Conservation (phyloP, 2,888 invertebrate genomes). For the Aphelenchoides bicaudatus region DNA sequence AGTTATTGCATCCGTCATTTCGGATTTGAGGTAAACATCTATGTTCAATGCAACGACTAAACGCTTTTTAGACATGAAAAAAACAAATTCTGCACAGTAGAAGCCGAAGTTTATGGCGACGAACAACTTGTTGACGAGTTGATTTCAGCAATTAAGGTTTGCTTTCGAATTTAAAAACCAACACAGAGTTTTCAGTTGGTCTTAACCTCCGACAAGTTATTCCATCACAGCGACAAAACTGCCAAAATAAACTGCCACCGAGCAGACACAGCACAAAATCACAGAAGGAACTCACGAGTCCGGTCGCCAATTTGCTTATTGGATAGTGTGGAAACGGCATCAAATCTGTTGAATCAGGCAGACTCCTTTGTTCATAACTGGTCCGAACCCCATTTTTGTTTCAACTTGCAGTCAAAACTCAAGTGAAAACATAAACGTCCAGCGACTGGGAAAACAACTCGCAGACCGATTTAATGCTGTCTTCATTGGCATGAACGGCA, state of each 20-base stretch:
- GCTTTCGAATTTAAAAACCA: slow-evolving; percentile 16
- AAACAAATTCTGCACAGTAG: slow-evolving; percentile 24
- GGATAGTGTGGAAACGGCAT: slow-evolving; percentile 21
- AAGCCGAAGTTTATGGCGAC: slow-evolving; percentile 34
- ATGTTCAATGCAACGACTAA: slow-evolving; percentile 3
- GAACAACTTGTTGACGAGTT: slow-evolving; percentile 38
- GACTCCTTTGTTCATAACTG: background rate
- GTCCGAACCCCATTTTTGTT: slow-evolving; percentile 16
- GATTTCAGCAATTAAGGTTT: slow-evolving; percentile 37
- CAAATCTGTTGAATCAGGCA: background rate
- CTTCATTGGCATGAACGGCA: slow-evolving; percentile 15
- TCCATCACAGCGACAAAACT: slow-evolving; percentile 27
- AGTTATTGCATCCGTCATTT: slow-evolving; percentile 24
- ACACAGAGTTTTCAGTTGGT: slow-evolving; percentile 25
- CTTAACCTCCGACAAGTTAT: slow-evolving; percentile 30
- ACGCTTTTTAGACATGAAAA: slow-evolving; percentile 20
- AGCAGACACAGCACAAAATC: slow-evolving; percentile 23
- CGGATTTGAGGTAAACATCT: slow-evolving; percentile 23
- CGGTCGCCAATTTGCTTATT: slow-evolving; percentile 31
- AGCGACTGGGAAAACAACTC: slow-evolving; percentile 29
- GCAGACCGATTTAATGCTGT: slow-evolving; percentile 27
- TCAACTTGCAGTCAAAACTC: background rate
- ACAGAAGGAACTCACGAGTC: slow-evolving; percentile 15
- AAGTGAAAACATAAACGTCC: slow-evolving; percentile 20
- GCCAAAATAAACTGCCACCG: slow-evolving; percentile 34